Base-by-base conservation (phyloP, 2,888 invertebrate genomes). In the Aphidius colemani region DNA sequence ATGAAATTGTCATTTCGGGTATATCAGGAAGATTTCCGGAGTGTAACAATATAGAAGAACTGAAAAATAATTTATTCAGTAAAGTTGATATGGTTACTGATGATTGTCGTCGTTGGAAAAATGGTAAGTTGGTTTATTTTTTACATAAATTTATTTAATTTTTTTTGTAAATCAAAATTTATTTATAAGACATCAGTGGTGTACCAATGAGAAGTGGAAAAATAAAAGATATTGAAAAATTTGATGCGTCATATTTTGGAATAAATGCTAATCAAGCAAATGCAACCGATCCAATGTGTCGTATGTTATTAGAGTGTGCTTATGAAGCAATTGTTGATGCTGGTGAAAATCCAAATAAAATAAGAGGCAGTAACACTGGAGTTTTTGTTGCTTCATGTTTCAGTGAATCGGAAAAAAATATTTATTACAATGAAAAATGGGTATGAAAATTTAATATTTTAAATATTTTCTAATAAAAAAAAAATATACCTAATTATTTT, bases 11-110 rank as follows among this genome's bases (percentile, higher is more conserved):
- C 64, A 87, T 91, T 73, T 83, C 88, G 41, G 91, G 91, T 1
- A 83, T 90, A 8, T 85, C 91, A 0, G 92, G 91, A 0, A 85
- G 89, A 75, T 91, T 91, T 80, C 95, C 95, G 0, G 89, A 93
- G 72, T 91, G 92, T 0, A 87, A 89, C 68, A 90, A 90, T 71
- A 86, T 94, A 61, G 82, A 86, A 55, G 88, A 93, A 70, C 88
- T 94, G 51, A 84, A 86, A 75, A 84, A 89, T 60, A 90, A 90
- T 74, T 85, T 95, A 11, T 87, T 90, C 72, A 89, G 89, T 76
- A 91, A 91, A 81, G 88, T 91, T 70, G 95, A 96, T 76, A 84
- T 89, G 80, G 82, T 88, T 44, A 87, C 82, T 7, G 78, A 70
- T n/a, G 83, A 84, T 63, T 75, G 77, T 59, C 73, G 81, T 3